A percentile compares a stretch with the other conserved stretches of the same genome.
These are phyloP conservation scores for Charina bottae DNA, from an alignment of 2,113 vertebrate genomes.

Conservation along the genomic window DNA sequence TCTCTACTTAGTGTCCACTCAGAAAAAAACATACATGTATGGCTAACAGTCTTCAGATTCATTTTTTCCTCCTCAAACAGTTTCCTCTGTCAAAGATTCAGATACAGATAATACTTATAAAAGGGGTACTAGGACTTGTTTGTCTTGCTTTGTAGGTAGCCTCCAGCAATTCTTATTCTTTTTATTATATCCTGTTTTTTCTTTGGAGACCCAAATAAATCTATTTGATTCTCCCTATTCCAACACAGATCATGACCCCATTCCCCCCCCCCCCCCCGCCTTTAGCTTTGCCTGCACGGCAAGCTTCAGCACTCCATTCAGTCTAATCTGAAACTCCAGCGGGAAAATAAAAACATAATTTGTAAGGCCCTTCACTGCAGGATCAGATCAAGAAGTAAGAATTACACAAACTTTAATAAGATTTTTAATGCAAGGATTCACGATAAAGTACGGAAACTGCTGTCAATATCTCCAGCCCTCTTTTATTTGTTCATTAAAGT, in stretches of 20 bases:
- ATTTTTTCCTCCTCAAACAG: neutral
- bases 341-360: neutral
- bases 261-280: neutral
- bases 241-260: no score
- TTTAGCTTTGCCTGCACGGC: neutral
- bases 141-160: neutral
- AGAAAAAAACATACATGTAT: constrained; percentile 4
- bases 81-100: constrained; percentile 8
- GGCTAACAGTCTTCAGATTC: constrained; percentile 4
- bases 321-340: neutral
- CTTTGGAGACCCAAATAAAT: neutral
- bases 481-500: neutral
- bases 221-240: neutral
- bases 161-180: neutral
- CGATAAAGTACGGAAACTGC: neutral
- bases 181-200: neutral
- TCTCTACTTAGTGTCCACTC: constrained; percentile 28
- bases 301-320: neutral
- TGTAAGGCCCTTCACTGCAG: neutral
- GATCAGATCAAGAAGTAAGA: neutral
- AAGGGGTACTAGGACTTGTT: neutral
- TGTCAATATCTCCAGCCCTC: neutral
- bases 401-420: neutral
- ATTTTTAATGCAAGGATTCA: neutral
- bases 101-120: neutral